Conservation (phyloP, 2,113 vertebrate genomes). For the Myotis lucifugus region DNA sequence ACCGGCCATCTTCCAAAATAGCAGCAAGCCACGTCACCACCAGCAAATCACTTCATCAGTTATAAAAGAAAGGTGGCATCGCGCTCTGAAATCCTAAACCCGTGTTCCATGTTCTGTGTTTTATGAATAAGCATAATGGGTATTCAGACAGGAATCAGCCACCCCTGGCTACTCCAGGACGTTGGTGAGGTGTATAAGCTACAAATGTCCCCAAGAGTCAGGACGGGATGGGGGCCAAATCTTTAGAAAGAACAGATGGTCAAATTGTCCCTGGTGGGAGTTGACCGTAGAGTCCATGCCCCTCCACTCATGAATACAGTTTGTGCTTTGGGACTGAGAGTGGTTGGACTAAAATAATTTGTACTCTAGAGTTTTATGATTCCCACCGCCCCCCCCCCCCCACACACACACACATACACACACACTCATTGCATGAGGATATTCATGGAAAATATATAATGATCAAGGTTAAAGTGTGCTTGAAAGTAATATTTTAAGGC, state of each 20-base stretch:
- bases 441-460: not conserved
- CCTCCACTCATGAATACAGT: not conserved
- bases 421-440: not conserved
- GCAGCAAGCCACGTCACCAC: not conserved
- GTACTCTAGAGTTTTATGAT: not conserved
- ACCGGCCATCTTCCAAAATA: not conserved
- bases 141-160: not conserved
- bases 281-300: not conserved
- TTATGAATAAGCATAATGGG: not conserved
- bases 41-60: not conserved
- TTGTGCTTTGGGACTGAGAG: not conserved
- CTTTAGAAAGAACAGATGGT: not conserved
- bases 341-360: not conserved
- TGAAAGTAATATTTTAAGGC: not conserved
- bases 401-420: too few relatives aligned
- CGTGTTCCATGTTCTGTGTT: not conserved
- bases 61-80: not conserved
- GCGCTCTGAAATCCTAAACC: not conserved
- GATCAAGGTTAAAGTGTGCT: not conserved
- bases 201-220: not conserved
- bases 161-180: not conserved
- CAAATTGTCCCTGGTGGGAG: not conserved
- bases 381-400: too few relatives aligned
- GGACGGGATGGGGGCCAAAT: not conserved
- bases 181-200: not conserved